phyloP scores from a whole-genome alignment of 2,113 vertebrate genomes.

The Thymallus thymallus region DNA sequence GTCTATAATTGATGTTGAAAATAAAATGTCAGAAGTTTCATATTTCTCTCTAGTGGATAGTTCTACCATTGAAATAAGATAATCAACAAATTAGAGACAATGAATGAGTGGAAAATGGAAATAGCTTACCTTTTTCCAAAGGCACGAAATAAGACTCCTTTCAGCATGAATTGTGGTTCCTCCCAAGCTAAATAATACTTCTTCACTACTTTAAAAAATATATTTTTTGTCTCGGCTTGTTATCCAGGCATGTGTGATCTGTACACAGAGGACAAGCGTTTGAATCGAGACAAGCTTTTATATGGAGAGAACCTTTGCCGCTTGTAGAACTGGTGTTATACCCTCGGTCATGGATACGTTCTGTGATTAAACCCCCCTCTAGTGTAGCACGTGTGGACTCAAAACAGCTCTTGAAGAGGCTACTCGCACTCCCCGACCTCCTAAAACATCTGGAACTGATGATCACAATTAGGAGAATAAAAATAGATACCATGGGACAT shows the following conservation, averaged over 20 bases:
- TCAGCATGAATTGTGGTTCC: constrained; percentile 34
- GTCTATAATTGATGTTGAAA: not conserved
- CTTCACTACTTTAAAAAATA: not conserved
- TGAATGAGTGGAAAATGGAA: not conserved
- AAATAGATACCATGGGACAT: no score
- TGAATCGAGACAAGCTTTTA: constrained; percentile 69
- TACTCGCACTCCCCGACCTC: not conserved
- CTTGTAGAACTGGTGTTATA: constrained; percentile 66
- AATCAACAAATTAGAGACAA: not conserved
- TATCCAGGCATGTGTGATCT: not conserved
- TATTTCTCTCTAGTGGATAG: not conserved
- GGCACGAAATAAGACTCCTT: constrained; percentile 1
- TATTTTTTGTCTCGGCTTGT: not conserved
- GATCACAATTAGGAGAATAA: no score
- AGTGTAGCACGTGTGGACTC: constrained; percentile 58
- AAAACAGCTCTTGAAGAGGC: constrained; percentile 19
- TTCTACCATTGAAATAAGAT: not conserved
- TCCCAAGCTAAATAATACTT: not conserved
- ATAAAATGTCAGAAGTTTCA: not conserved
- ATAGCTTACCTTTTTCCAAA: not conserved
- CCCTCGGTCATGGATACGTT: constrained; percentile 61
- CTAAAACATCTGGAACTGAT: constrained; percentile 15
- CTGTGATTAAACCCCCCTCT: constrained; percentile 23
- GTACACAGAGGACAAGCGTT: constrained; percentile 22
- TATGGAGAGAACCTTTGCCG: constrained; percentile 34